phyloP scores from a whole-genome alignment of 1,140 invertebrate species.

The silkworm (Bombyx mori) region ASM3026992v2 NC_085112.1:10197501-10198000 shows the following conservation, averaged over 20 bases:
- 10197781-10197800: too few relatives aligned
- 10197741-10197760: neutral
- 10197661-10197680: slow-evolving; percentile 35
- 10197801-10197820: too few relatives aligned
- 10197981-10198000: too few relatives aligned
- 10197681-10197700: slow-evolving; percentile 43
- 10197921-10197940: too few relatives aligned
- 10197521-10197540: slow-evolving; percentile 33
- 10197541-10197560: slow-evolving; percentile 22
- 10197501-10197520: slow-evolving; percentile 32
- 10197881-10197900: too few relatives aligned
- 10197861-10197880: too few relatives aligned
- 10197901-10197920: too few relatives aligned
- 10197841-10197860: too few relatives aligned
- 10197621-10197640: slow-evolving; percentile 32
- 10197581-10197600: slow-evolving; percentile 23
- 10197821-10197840: too few relatives aligned
- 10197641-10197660: slow-evolving; percentile 37
- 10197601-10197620: slow-evolving; percentile 27
- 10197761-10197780: too few relatives aligned
- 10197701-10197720: slow-evolving; percentile 13
- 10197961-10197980: too few relatives aligned
- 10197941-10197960: too few relatives aligned
- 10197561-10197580: slow-evolving; percentile 22
- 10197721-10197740: slow-evolving; percentile 2